Base-by-base conservation (phyloP, 2,113 vertebrate species). In the Microcebus jonahi region DNA sequence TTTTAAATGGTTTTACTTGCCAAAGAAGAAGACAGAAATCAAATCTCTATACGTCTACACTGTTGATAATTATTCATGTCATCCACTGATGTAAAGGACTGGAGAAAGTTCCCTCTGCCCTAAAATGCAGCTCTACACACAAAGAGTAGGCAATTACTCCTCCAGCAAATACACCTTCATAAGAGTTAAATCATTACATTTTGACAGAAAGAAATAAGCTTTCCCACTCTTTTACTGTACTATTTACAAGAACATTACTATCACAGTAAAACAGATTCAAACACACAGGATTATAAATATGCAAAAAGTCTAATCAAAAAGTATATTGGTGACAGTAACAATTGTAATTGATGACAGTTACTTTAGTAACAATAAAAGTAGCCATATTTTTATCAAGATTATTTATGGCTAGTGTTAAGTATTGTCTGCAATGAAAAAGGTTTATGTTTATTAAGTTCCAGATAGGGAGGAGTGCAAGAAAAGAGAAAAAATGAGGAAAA, bases 371-470 rank as follows among this genome's bases (percentile, higher is more conserved):
- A 91, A 36, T 53, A 85, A 80, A 88, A 79, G 50, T 50, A 71
- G 12, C 20, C 88, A 86, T 87, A 45, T 91, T 90, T 45, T 96
- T 92, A 80, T 59, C 29, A 84, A 95, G 25, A 59, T 81, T 89
- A 96, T 96, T 93, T 93, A 63, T 53, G 9, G 45, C 53, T 90
- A 90, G 48, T 63, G 29, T 84, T 97, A 92, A 97, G 73, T 65
- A 90, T 59, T 63, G 84, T 55, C 61, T 79, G 83, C 67, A 91
- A 23, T 80, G 55, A 82, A 83, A 86, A 82, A 53, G 25, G 61
- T 88, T 94, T 79, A 21, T 65, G 80, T 86, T 84, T 86, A 57
- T 85, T 80, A 85, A 97, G 6, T 10, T 90, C 55, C 61, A 57
- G 55, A 55, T 50, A 55, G 7, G 23, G 23, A 21, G 20, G 3